phyloP scores from a whole-genome alignment of 2,797 vertebrate species.

The Coranthus polyacanthus region DNA sequence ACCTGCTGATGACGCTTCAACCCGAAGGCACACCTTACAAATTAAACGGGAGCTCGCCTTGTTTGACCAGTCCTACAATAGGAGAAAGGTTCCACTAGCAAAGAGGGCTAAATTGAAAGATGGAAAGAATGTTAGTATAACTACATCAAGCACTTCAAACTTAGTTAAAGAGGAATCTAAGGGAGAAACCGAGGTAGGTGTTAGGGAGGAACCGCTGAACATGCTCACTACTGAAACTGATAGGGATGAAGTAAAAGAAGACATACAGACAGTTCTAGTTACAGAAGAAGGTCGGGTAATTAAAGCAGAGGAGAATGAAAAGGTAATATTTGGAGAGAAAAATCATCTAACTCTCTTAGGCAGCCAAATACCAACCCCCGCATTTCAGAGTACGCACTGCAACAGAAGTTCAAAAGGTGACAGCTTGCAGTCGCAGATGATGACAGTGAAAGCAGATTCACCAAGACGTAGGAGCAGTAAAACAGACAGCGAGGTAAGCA shows the following conservation, averaged over 20 bases:
- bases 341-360: conserved; percentile 28
- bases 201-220: conserved; percentile 2
- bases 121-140: conserved; percentile 54
- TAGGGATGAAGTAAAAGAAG: conserved; percentile 46
- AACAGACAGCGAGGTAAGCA: conserved; percentile 9
- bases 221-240: conserved; percentile 17
- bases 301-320: conserved; percentile 62
- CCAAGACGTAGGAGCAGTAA: conserved; percentile 9
- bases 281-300: conserved; percentile 38
- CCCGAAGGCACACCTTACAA: conserved; percentile 88
- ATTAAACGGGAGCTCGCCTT: conserved; percentile 92
- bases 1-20: conserved; percentile 85
- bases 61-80: conserved; percentile 83
- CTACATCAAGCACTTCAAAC: conserved; percentile 46
- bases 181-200: conserved; percentile 30
- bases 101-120: conserved; percentile 82
- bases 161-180: conserved; percentile 49
- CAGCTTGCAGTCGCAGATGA: conserved; percentile 10
- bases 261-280: conserved; percentile 37
- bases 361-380: conserved; percentile 60
- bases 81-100: conserved; percentile 79
- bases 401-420: conserved; percentile 13
- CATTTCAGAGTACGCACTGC: conserved; percentile 61
- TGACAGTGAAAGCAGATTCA: neutral
- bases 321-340: conserved; percentile 34